Evolutionary conservation across 2,113 vertebrate species (phyloP).

Genomic region (Eretmodus cyanostictus): DNA sequence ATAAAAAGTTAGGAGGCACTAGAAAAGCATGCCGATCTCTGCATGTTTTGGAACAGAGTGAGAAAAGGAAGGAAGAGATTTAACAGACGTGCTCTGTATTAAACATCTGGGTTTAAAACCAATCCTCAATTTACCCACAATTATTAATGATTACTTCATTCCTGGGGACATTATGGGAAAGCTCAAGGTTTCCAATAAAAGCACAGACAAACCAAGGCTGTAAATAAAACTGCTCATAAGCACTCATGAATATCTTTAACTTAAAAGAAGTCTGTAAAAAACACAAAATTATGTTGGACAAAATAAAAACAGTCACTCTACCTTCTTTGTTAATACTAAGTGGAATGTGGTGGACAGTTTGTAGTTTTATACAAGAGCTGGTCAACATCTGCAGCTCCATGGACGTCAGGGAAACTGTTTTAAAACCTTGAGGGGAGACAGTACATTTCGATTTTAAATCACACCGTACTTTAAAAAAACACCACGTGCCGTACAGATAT

Average conservation of each 20-base stretch:
- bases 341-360: conserved; percentile 93
- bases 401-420: conserved; percentile 86
- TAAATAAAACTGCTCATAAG: background rate
- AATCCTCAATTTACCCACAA: background rate
- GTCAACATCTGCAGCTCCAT: conserved; percentile 98
- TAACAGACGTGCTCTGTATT: background rate
- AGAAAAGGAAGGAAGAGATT: background rate
- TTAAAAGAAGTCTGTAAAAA: background rate
- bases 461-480: background rate
- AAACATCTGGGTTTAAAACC: background rate
- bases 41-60: conserved; percentile 35
- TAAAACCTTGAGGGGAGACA: conserved; percentile 76
- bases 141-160: background rate
- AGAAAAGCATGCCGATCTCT: conserved; percentile 26
- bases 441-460: background rate
- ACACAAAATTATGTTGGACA: background rate
- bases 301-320: conserved; percentile 26
- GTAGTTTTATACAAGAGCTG: conserved; percentile 94
- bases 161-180: background rate
- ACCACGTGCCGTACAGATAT: background rate
- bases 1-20: background rate
- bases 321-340: conserved; percentile 94
- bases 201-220: background rate
- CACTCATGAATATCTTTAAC: background rate
- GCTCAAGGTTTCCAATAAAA: background rate